Evolutionary conservation across 2,888 invertebrate species (phyloP).

Genomic region (Luperina testacea): DNA sequence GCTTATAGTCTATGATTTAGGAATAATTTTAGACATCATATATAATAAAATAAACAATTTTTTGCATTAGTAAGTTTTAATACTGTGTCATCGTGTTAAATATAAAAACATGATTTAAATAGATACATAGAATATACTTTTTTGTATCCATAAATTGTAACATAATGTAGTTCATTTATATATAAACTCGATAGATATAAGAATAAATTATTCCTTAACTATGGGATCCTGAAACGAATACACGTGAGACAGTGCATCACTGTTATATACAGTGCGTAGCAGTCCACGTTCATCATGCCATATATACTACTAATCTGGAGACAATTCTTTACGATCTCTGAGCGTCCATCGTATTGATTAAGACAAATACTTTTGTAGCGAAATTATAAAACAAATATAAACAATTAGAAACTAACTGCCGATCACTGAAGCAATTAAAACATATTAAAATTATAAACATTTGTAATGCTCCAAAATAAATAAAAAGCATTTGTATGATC

Average conservation of each 20-base stretch:
- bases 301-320: neutral
- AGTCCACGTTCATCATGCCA: neutral
- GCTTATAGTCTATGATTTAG: neutral
- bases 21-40: neutral
- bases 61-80: neutral
- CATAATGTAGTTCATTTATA: neutral
- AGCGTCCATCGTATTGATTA: conserved; percentile 2
- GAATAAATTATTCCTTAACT: neutral
- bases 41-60: neutral
- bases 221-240: conserved; percentile 36
- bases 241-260: neutral
- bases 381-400: conserved; percentile 10
- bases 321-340: conserved; percentile 15
- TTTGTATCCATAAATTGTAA: neutral
- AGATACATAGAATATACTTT: neutral
- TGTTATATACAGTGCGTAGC: neutral
- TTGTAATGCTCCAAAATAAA: conserved; percentile 10
- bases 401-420: neutral
- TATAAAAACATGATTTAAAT: neutral
- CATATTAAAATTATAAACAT: conserved; percentile 4
- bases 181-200: neutral
- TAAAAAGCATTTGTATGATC: conserved; percentile 21
- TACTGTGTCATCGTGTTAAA: neutral
- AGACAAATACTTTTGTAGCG: neutral
- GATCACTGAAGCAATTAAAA: conserved; percentile 21